Base-by-base conservation (phyloP, 1,140 invertebrate species). In the Hormaphis cornu region DNA sequence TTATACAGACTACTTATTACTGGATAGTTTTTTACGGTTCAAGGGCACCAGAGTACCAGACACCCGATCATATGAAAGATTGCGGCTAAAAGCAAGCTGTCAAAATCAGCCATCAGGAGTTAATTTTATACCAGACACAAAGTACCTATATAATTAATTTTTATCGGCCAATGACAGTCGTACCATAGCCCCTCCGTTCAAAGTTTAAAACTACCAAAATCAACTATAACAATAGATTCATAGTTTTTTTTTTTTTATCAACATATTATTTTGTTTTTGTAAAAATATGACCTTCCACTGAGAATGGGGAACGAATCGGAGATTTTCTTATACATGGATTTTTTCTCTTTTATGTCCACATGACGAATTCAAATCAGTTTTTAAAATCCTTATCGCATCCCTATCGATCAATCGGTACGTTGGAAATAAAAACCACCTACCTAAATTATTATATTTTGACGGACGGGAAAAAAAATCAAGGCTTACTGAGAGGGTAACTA, bases 241-340 rank as follows among this genome's bases (percentile, higher is more conserved):
- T 22, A 8, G 16, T 48, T 50, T 30, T 18, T 50, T 63, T 24
- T 48, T 50, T 30, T 18, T 50, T 63, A 44, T 61, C 26, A 12
- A 44, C 35, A 56, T 37, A 35, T 6, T 33, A 33, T 59, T 59
- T 59, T 28, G 12, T 5, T 2, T 40, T 9, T 6, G 46, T 46
- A 48, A 63, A 48, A 63, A 42, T 46, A 46, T 63, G 28, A 63
- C 59, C 59, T 63, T 66, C 24, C 1, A 6, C 8, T 9, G 61
- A 26, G 40, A 63, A 63, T 63, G 58, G 58, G 40, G 40, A 66
- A 66, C 61, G 61, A 66, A 66, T 66, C 14, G 59, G 24, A 28
- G 18, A 66, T 33, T 33, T 48, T n/a, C 44, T 48, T 48, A 20
- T 14, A 1, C 10, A 35, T 3, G 61, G 18, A 24, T 66, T 7